Conservation (phyloP, 2,888 invertebrate genomes). For the Eretmocerus hayati region DNA sequence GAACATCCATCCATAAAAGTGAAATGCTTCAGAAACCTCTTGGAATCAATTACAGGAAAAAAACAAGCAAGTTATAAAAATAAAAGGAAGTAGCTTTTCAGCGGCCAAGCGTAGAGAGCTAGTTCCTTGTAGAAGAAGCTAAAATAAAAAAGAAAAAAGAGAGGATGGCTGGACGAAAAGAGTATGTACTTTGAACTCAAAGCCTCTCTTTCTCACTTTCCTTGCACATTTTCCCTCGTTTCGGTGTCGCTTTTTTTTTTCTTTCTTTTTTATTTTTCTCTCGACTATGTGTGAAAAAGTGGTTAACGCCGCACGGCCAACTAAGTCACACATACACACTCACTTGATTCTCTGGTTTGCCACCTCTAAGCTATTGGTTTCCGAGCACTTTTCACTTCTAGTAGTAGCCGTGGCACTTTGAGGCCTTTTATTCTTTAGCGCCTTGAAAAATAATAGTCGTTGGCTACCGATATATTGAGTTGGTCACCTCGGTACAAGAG, state of each 20-base stretch:
- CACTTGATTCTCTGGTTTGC: too few species aligned
- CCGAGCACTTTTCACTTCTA: too few species aligned
- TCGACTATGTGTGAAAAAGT: slow-evolving; percentile 20
- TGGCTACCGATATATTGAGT: too few species aligned
- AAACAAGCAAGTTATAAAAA: slow-evolving; percentile 13
- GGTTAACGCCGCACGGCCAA: slow-evolving; percentile 27
- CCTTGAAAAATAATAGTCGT: too few species aligned
- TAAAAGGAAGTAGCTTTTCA: slow-evolving; percentile 3
- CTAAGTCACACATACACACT: slow-evolving; percentile 18
- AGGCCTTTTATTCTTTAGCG: too few species aligned
- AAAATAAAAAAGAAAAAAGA: slow-evolving; percentile 1
- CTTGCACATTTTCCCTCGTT: too few species aligned
- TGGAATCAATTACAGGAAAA: slow-evolving; percentile 18
- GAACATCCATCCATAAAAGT: too few species aligned
- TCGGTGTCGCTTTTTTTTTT: slow-evolving; percentile 1
- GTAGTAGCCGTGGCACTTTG: too few species aligned
- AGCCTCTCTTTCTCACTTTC: slow-evolving; percentile 9
- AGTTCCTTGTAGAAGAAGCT: neutral
- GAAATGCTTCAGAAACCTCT: neutral
- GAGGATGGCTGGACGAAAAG: slow-evolving; percentile 8
- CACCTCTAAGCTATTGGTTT: too few species aligned
- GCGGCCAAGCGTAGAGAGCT: neutral
- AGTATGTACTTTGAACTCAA: slow-evolving; percentile 21
- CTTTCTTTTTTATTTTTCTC: slow-evolving; percentile 15
- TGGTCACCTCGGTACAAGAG: too few species aligned